Evolutionary conservation across 2,888 invertebrate genomes (phyloP), one percentile per base, ranked within the genome.

Genomic region (Amiota minor): DNA sequence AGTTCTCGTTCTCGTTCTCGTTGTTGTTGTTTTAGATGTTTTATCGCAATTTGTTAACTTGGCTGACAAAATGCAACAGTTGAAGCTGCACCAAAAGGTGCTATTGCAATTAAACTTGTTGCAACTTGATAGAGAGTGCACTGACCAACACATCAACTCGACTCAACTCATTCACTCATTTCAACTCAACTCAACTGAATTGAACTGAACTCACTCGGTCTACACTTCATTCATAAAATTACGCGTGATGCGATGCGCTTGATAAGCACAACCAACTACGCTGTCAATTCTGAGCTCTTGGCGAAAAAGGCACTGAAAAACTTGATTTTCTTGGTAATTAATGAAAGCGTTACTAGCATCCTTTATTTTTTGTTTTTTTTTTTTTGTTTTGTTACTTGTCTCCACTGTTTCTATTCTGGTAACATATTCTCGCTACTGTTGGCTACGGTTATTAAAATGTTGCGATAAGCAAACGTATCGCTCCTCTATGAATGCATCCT

Each of bases 21-120:
- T 55, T 45, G 35, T 72, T 18, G 20, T 53, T 47, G 35, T 65
- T 46, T n/a, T 81, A 75, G 75, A 74, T 72, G 82, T 74, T 76
- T 78, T 74, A 83, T 79, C 76, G 82, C 84, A 87, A 87, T 87
- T 87, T 87, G 86, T 86, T 85, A 87, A 81, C 85, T 84, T 81
- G 83, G 75, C 86, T 87, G 87, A 86, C 87, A 86, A 86, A 83
- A 81, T 85, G 83, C 80, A 78, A 47, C 49, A 84, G 81, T 77
- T 72, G 82, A 72, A 79, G 77, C 71, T 77, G 59, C 50, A 47
- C 74, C 35, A 64, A 78, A 76, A 86, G 86, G 83, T 87, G 83
- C 80, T 78, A 87, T 81, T 76, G 81, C 84, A 84, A 87, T 86
- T 88, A 85, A 85, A 74, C 70, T 74, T 73, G 83, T 62, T 79